Conservation (phyloP, 1,140 invertebrate genomes). For the Drosophila tsacasi region DNA sequence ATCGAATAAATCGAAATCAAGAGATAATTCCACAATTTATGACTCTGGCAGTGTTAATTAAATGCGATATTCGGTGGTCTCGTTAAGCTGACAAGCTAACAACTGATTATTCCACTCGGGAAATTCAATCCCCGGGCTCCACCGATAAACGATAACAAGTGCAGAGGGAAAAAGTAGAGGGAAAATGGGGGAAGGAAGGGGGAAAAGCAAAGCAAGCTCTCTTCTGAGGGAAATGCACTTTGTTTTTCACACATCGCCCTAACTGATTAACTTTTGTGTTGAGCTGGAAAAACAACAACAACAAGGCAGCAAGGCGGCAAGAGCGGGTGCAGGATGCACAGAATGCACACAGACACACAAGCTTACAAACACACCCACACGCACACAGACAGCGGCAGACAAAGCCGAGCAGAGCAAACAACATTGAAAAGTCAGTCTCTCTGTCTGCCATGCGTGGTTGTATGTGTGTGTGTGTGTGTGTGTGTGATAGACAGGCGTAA, state of each 20-base stretch:
- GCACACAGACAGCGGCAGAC: conserved; percentile 43
- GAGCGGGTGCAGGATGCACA: conserved; percentile 60
- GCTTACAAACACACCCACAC: conserved; percentile 15
- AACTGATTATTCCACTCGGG: conserved; percentile 19
- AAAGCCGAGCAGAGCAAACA: conserved; percentile 57
- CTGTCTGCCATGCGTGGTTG: conserved; percentile 22
- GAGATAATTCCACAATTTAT: background rate
- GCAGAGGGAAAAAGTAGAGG: background rate
- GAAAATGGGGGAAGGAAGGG: background rate
- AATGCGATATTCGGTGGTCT: conserved; percentile 1
- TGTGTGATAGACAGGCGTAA: conserved; percentile 82
- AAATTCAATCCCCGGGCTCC: conserved; percentile 7
- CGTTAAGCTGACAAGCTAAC: conserved; percentile 28
- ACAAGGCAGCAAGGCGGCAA: conserved; percentile 14
- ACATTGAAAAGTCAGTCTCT: conserved; percentile 38
- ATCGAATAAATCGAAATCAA: background rate
- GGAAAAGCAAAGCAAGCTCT: background rate
- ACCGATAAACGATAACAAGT: conserved; percentile 18
- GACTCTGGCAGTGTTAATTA: conserved; percentile 3
- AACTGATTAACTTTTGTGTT: conserved; percentile 83
- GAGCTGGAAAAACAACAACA: conserved; percentile 72
- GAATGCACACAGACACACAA: conserved; percentile 36
- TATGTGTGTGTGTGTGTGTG: conserved; percentile 38
- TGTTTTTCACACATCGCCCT: conserved; percentile 83
- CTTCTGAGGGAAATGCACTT: conserved; percentile 70